A percentile compares a stretch with the other conserved stretches of the same genome.
Conservation (phyloP, 2,797 vertebrate genomes). For the Typhlichthys eigenmanni region DNA sequence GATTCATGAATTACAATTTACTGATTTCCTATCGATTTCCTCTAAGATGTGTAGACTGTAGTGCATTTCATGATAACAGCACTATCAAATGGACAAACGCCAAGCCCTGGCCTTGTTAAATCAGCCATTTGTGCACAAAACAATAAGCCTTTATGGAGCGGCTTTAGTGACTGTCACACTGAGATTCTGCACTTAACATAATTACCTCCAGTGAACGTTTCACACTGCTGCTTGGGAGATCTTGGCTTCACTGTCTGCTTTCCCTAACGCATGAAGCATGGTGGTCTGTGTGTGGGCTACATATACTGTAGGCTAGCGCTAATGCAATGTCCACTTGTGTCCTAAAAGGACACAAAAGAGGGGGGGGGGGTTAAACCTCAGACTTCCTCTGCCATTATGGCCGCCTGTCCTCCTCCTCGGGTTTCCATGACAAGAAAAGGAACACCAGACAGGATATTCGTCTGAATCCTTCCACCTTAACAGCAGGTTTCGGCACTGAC, state of each 20-base stretch:
- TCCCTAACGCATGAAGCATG: too few species aligned
- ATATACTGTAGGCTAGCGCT: background rate
- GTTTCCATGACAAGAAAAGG: conserved; percentile 63
- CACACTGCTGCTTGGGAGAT: background rate
- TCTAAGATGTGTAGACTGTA: background rate
- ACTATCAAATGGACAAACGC: background rate
- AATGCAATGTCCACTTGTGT: conserved; percentile 20
- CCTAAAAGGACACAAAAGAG: conserved; percentile 3
- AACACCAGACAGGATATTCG: conserved; percentile 58
- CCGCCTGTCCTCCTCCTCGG: conserved; percentile 44
- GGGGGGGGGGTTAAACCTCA: conserved; percentile 19
- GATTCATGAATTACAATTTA: background rate
- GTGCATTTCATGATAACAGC: background rate
- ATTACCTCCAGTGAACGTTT: conserved; percentile 3
- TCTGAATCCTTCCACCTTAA: conserved; percentile 50
- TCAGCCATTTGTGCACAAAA: background rate
- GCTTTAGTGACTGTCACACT: conserved; percentile 3
- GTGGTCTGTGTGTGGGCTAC: conserved; percentile 5
- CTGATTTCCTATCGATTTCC: background rate
- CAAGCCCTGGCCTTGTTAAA: background rate
- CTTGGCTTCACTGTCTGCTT: too few species aligned
- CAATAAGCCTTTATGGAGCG: background rate
- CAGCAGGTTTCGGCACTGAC: conserved; percentile 47
- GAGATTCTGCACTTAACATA: conserved; percentile 4
- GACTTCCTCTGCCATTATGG: conserved; percentile 22